phyloP scores from a whole-genome alignment of 2,888 invertebrate genomes.

The Crocallis elinguaria region DNA sequence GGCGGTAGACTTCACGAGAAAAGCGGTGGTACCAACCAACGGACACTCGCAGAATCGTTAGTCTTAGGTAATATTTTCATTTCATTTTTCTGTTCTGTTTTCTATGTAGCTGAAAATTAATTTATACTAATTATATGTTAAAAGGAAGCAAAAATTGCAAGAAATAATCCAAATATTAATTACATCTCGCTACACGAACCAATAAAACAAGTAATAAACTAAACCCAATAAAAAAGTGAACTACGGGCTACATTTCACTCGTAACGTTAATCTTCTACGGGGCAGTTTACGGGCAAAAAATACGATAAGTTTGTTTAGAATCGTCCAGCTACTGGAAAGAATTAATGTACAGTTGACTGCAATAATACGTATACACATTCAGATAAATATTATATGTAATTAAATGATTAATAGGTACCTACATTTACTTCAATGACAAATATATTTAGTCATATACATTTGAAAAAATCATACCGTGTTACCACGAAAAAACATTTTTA shows the following conservation, averaged over 20 bases:
- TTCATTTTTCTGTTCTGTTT: too few relatives aligned
- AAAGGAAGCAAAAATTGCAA: not conserved
- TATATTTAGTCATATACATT: too few relatives aligned
- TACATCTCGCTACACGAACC: not conserved
- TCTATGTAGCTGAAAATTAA: too few relatives aligned
- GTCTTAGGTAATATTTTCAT: too few relatives aligned
- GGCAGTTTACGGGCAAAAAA: constrained; percentile 39
- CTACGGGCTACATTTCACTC: constrained; percentile 24
- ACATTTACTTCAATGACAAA: too few relatives aligned
- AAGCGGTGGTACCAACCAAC: too few relatives aligned
- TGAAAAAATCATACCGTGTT: too few relatives aligned
- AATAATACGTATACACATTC: not conserved
- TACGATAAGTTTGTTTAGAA: constrained; percentile 34
- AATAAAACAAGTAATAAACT: constrained; percentile 27
- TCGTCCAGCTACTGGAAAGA: constrained; percentile 8
- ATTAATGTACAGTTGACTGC: not conserved
- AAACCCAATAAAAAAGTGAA: constrained; percentile 26
- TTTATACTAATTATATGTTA: too few relatives aligned
- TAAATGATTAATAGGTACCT: too few relatives aligned
- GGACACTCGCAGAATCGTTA: too few relatives aligned
- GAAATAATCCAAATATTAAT: constrained; percentile 16
- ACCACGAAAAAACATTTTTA: too few relatives aligned
- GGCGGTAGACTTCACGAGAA: too few relatives aligned
- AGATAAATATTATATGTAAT: not conserved
- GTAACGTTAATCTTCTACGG: constrained; percentile 28